Evolutionary conservation across 2,113 vertebrate genomes (phyloP), one percentile per base, ranked within the genome.

Genomic region (Amblyornis subalaris): DNA sequence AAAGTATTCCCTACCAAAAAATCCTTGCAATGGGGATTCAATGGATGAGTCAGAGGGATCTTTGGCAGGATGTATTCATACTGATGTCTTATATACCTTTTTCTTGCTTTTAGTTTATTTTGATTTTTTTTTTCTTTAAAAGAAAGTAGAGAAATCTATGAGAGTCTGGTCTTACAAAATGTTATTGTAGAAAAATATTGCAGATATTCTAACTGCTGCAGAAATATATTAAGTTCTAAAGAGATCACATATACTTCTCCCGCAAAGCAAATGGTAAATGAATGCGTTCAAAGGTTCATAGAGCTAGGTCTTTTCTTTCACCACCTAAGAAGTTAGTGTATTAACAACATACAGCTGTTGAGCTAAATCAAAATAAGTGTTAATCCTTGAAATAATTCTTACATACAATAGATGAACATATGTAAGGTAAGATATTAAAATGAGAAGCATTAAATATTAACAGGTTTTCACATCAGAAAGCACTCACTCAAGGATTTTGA

Each of bases 391-490:
- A 88, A 69, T 76, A 78, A 65, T 50, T 78, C 51, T 78, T 94
- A 38, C n/a, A 88, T 40, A 40, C 8, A 60, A 86, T 84, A 95
- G 29, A 36, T 35, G 28, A 94, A 89, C 24, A 71, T 85, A 75
- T 73, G 36, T 58, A 94, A 96, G 94, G 5, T 50, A 54, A 77
- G 48, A 50, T 84, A 85, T 86, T 91, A 76, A 96, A 93, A 93
- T 81, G 28, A 96, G 50, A 73, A 85, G 8, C 16, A 69, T 89
- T 96, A 95, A 88, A 89, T 91, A 91, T 72, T 92, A 94, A 84
- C 31, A 81, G 47, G 10, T 69, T 94, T 96, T 95, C 55, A 88
- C 45, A 94, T 78, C 76, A 91, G 42, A 95, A 95, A 83, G 10
- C 23, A 80, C 42, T 83, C 19, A 75, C 12, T 92, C 45, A 96